phyloP scores from a whole-genome alignment of 2,797 vertebrate genomes.

The Melanogrammus aeglefinus region DNA sequence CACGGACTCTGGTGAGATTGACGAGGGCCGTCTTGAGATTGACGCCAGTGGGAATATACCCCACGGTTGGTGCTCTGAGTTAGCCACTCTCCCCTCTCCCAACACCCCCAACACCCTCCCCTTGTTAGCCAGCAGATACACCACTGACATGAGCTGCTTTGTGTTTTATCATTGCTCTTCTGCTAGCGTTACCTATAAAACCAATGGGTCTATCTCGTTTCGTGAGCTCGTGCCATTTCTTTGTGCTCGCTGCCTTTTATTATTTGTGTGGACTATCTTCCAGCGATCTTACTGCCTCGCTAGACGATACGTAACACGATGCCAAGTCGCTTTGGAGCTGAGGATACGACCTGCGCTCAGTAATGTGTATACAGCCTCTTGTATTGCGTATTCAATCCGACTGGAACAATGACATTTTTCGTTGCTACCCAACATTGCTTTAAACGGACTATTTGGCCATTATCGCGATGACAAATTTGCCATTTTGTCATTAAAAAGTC shows the following conservation, averaged over 20 bases:
- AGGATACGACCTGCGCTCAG: neutral
- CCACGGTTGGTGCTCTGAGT: conserved; percentile 36
- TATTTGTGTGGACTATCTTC: conserved; percentile 38
- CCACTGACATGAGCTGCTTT: too few relatives aligned
- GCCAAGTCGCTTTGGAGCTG: neutral
- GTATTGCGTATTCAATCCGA: neutral
- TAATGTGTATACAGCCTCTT: neutral
- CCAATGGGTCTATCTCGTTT: conserved; percentile 51
- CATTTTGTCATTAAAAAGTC: neutral
- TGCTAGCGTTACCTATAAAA: too few relatives aligned
- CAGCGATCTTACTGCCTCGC: conserved; percentile 27
- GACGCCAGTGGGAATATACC: too few relatives aligned
- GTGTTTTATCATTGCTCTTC: too few relatives aligned
- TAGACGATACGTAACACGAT: neutral
- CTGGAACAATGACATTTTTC: neutral
- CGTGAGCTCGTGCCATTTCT: conserved; percentile 46
- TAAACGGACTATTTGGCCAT: neutral
- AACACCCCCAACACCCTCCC: too few relatives aligned
- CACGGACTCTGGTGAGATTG: conserved; percentile 58
- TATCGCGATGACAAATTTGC: neutral
- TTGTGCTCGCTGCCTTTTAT: conserved; percentile 32
- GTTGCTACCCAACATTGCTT: neutral
- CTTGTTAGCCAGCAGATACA: too few relatives aligned
- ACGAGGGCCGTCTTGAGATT: conserved; percentile 33
- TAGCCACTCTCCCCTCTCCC: conserved; percentile 32